Evolutionary conservation across 2,888 invertebrate genomes (phyloP).

Genomic region (Eurois occulta): DNA sequence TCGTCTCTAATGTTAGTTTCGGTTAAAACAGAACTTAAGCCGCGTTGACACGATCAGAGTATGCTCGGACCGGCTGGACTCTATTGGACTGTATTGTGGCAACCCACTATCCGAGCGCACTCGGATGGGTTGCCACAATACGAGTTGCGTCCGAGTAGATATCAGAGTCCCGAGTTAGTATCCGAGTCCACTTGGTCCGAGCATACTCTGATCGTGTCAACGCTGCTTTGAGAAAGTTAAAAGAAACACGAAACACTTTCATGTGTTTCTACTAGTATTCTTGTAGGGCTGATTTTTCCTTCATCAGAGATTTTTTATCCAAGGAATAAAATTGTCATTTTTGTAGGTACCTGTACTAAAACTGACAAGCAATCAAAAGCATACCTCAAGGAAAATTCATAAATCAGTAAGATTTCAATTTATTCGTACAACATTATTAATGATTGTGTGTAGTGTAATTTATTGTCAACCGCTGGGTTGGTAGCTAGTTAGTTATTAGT

Average conservation of each 20-base stretch:
- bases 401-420: conserved; percentile 1
- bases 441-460: neutral
- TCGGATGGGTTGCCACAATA: too few relatives aligned
- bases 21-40: neutral
- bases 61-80: too few relatives aligned
- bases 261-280: neutral
- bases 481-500: neutral
- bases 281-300: neutral
- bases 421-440: neutral
- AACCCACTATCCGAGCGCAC: too few relatives aligned
- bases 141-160: too few relatives aligned
- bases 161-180: too few relatives aligned
- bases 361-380: neutral
- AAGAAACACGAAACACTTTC: neutral
- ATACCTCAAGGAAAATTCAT: neutral
- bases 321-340: neutral
- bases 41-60: too few relatives aligned
- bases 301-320: neutral
- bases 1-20: neutral
- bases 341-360: conserved; percentile 3
- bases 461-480: neutral
- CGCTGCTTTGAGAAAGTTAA: too few relatives aligned
- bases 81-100: too few relatives aligned
- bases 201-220: too few relatives aligned
- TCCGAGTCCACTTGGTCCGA: too few relatives aligned